phyloP scores from a whole-genome alignment of 2,797 vertebrate species.

The Rhinatrema bivittatum region DNA sequence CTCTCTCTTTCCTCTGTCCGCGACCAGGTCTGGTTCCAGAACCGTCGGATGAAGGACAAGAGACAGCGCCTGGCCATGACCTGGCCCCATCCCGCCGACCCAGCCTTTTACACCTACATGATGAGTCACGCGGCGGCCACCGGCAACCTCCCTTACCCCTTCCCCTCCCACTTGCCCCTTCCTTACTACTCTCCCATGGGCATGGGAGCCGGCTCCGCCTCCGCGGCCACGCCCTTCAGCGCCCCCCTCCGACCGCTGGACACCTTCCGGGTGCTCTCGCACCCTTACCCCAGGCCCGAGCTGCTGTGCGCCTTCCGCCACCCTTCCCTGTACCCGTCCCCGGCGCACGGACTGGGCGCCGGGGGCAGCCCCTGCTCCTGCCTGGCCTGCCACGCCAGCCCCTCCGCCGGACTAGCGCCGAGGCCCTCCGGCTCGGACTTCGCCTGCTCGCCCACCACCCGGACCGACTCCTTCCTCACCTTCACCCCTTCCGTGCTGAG shows the following conservation, averaged over 20 bases:
- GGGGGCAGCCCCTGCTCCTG: conserved; percentile 83
- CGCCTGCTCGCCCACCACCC: conserved; percentile 82
- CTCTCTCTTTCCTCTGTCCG: too few species aligned
- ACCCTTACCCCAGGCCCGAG: conserved; percentile 91
- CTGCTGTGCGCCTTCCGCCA: conserved; percentile 94
- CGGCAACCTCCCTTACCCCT: conserved; percentile 89
- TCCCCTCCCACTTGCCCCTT: conserved; percentile 89
- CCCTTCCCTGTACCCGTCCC: conserved; percentile 81
- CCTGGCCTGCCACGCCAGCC: conserved; percentile 81
- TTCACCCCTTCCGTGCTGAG: conserved; percentile 91
- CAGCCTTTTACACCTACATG: conserved; percentile 98
- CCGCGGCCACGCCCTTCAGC: conserved; percentile 74
- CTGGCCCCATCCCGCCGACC: conserved; percentile 96
- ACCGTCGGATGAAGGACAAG: conserved; percentile 98
- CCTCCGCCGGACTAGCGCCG: conserved; percentile 73
- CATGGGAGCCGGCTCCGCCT: conserved; percentile 69
- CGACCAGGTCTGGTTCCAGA: conserved; percentile 99
- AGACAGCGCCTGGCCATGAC: conserved; percentile 94
- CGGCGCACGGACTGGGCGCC: conserved; percentile 73
- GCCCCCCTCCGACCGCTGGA: conserved; percentile 86
- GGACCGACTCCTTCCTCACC: conserved; percentile 92
- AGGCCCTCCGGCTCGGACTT: conserved; percentile 83
- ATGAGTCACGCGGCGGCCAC: conserved; percentile 97
- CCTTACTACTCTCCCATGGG: conserved; percentile 93
- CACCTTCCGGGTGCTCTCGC: conserved; percentile 89